Evolutionary conservation across 2,113 vertebrate genomes (phyloP).

Genomic region (Melospiza georgiana): DNA sequence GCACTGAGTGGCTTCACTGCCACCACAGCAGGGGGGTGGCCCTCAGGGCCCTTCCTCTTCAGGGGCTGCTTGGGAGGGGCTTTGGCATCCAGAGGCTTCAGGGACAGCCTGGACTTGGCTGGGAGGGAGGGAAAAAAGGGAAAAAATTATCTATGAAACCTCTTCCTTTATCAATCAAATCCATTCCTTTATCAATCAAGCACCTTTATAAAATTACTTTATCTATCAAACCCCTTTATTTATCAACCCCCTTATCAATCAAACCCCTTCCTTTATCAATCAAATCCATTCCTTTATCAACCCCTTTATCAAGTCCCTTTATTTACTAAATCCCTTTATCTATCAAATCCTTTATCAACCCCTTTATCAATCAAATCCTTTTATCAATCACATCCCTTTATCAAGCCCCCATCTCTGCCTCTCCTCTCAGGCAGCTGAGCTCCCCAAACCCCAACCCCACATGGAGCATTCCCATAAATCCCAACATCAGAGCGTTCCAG

Average conservation of each 20-base stretch:
- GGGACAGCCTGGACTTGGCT: conserved; percentile 87
- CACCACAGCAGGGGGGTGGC: conserved; percentile 79
- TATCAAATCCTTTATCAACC: too few species aligned
- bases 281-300: too few species aligned
- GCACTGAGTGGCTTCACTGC: conserved; percentile 86
- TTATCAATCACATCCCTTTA: background rate
- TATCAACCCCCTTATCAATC: background rate
- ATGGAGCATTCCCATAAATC: too few species aligned
- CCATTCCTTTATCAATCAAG: background rate
- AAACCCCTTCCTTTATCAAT: too few species aligned
- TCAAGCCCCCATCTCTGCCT: background rate
- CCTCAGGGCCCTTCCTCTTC: conserved; percentile 78
- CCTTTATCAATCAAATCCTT: too few species aligned
- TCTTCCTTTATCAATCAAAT: background rate
- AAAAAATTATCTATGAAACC: background rate
- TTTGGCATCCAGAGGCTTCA: conserved; percentile 85
- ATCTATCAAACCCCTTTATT: background rate
- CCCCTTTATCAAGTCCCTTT: too few species aligned
- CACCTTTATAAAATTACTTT: too few species aligned
- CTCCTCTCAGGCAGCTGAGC: too few species aligned
- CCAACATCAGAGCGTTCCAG: too few species aligned
- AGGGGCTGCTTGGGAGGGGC: conserved; percentile 62
- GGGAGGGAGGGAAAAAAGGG: background rate
- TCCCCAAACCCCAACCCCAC: too few species aligned
- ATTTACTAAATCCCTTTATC: too few species aligned